A percentile compares a stretch with the other conserved stretches of the same genome.
Conservation (phyloP, 1,140 invertebrate genomes). For the Tetramorium alpestre region DNA sequence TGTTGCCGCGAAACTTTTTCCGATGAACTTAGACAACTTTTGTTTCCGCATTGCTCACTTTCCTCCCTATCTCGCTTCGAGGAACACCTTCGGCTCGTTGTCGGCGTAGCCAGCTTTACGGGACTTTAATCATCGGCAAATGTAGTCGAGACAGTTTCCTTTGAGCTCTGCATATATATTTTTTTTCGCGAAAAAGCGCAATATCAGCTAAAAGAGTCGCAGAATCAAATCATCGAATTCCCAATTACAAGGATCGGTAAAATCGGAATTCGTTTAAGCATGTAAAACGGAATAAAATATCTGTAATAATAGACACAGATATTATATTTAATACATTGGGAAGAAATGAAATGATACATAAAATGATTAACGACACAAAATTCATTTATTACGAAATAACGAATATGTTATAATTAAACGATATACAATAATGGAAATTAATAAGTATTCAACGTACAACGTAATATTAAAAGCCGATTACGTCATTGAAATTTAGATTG, state of each 20-base stretch:
- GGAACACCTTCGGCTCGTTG: background rate
- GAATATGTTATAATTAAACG: constrained; percentile 41
- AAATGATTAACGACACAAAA: constrained; percentile 20
- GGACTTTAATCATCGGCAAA: background rate
- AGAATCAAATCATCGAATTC: background rate
- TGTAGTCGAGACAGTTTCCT: background rate
- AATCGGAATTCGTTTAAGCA: background rate
- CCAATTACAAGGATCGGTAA: background rate
- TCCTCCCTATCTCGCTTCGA: background rate
- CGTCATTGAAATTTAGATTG: constrained; percentile 34
- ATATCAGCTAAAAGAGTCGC: background rate
- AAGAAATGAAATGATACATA: constrained; percentile 25
- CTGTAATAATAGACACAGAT: background rate
- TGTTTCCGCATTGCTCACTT: constrained; percentile 11
- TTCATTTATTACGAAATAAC: constrained; percentile 29
- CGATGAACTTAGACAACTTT: constrained; percentile 60
- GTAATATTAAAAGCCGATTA: constrained; percentile 55
- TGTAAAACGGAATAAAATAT: constrained; percentile 14
- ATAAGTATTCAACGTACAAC: constrained; percentile 44
- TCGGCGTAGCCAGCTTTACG: background rate
- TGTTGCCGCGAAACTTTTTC: constrained; percentile 46
- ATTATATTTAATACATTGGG: constrained; percentile 15
- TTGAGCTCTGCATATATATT: background rate
- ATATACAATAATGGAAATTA: constrained; percentile 38
- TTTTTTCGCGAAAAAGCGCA: background rate